Conservation (phyloP, 2,797 vertebrate genomes). For the Falco cherrug region DNA sequence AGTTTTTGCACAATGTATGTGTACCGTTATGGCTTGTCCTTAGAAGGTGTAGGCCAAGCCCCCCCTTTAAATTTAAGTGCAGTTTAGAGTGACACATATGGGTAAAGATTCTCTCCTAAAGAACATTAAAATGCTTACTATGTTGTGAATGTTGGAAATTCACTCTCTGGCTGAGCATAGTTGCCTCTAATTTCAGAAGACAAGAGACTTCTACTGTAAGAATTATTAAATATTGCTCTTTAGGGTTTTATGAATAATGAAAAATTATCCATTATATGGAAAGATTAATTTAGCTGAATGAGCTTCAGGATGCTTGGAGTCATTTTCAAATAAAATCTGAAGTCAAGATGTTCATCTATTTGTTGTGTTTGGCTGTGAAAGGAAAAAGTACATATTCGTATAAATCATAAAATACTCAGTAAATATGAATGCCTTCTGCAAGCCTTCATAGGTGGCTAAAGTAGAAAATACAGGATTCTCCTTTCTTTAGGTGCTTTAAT, state of each 20-base stretch:
- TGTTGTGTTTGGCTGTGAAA: background rate
- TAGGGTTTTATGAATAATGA: background rate
- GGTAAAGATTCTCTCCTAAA: background rate
- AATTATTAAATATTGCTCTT: background rate
- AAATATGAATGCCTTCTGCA: background rate
- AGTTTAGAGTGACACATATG: accelerated
- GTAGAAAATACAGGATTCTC: background rate
- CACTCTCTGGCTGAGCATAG: background rate
- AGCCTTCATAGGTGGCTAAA: background rate
- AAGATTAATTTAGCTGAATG: conserved; percentile 1
- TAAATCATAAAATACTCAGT: background rate
- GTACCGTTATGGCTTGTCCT: background rate
- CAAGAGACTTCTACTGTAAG: background rate
- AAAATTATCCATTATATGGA: background rate
- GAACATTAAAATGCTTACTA: background rate
- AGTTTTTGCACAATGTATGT: background rate
- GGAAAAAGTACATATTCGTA: background rate
- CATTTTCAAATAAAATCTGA: background rate
- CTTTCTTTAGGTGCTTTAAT: background rate
- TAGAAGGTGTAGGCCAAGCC: background rate
- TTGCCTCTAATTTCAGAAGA: background rate
- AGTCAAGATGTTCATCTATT: background rate
- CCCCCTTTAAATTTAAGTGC: background rate
- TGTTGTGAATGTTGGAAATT: background rate
- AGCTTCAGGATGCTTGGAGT: background rate